phyloP scores from a whole-genome alignment of 2,797 vertebrate species.

The Hemibagrus guttatus region DNA sequence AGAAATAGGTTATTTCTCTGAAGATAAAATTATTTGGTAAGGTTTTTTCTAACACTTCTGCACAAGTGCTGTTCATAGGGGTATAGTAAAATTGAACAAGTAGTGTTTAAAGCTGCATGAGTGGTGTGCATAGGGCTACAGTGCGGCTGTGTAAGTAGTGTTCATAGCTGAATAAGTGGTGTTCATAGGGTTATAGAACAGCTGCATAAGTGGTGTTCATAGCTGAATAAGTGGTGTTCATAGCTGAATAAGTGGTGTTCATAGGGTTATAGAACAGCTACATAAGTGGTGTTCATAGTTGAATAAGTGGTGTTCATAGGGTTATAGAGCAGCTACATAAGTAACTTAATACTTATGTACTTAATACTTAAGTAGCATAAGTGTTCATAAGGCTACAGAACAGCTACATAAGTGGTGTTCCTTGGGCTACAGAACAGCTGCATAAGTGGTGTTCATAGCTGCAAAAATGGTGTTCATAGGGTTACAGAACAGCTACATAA shows the following conservation, averaged over 20 bases:
- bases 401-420: neutral
- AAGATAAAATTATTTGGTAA: neutral
- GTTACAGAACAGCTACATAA: neutral
- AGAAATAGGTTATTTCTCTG: neutral
- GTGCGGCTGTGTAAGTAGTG: neutral
- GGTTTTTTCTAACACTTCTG: neutral
- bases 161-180: no score
- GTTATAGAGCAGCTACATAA: no score
- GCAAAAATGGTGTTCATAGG: neutral
- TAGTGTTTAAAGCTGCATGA: neutral
- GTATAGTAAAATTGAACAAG: neutral
- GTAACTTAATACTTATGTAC: no score
- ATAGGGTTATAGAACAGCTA: neutral
- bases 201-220: no score
- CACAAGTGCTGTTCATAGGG: neutral
- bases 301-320: no score
- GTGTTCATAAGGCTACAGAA: no score
- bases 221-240: no score
- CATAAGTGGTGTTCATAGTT: neutral
- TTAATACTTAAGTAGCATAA: no score
- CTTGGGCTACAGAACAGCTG: neutral
- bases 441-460: neutral
- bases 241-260: neutral
- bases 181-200: no score
- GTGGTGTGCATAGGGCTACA: neutral